Percentiles rank a stretch among this genome's conserved stretches.
Evolutionary conservation across 2,113 vertebrate genomes (phyloP).

Genomic region (Oncorhynchus clarkii): DNA sequence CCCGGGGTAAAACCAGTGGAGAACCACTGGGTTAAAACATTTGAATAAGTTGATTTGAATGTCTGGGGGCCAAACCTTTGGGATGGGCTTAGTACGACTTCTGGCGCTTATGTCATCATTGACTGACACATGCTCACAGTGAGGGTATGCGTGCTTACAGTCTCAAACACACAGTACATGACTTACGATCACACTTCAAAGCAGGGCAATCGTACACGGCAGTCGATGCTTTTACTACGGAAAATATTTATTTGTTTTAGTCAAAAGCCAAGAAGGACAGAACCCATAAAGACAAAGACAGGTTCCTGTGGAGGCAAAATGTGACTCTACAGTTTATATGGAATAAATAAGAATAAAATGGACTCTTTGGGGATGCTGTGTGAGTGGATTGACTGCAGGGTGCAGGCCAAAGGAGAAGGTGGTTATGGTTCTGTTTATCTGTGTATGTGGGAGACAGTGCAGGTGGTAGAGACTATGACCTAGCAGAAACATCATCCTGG

Average conservation of each 20-base stretch:
- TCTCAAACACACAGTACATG: background rate
- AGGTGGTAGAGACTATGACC: background rate
- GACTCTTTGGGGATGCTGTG: slow-evolving; percentile 19
- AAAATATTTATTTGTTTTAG: slow-evolving; percentile 53
- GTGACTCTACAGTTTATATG: slow-evolving; percentile 1
- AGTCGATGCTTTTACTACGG: slow-evolving; percentile 42
- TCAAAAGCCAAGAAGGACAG: background rate
- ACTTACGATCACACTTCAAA: background rate
- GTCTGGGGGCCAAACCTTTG: background rate
- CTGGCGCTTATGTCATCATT: background rate
- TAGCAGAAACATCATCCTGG: background rate
- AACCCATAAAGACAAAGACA: background rate
- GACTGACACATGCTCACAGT: background rate
- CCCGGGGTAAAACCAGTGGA: too few species aligned
- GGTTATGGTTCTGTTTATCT: background rate
- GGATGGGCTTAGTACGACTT: background rate
- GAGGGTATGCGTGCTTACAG: background rate
- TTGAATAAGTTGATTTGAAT: background rate
- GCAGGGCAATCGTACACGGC: background rate
- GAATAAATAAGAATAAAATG: slow-evolving; percentile 28
- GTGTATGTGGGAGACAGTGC: background rate
- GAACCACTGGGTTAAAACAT: background rate
- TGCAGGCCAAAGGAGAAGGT: background rate
- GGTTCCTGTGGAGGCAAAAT: background rate
- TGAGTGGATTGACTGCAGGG: slow-evolving; percentile 4